Evolutionary conservation across 2,113 vertebrate genomes (phyloP).

Genomic region (Cacatua alba): DNA sequence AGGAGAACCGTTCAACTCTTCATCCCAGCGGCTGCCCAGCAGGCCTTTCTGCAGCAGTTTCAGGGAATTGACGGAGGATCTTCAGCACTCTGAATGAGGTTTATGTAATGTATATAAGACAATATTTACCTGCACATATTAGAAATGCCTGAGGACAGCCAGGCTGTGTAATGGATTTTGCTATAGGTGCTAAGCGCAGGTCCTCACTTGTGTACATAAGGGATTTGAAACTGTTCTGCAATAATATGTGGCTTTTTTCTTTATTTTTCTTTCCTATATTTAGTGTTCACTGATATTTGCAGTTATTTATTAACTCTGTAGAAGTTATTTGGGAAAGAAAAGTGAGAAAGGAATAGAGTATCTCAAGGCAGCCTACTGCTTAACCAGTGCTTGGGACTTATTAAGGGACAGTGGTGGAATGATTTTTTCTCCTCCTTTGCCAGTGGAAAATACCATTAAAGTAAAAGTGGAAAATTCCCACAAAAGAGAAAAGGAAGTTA

Average conservation of each 20-base stretch:
- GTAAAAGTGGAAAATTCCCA: background rate
- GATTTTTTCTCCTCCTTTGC: background rate
- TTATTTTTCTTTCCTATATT: background rate
- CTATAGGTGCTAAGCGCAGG: background rate
- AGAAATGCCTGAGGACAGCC: background rate
- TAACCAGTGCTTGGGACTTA: background rate
- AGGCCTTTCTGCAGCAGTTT: background rate
- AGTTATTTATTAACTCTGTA: background rate
- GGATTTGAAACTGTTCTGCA: background rate
- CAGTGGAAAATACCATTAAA: background rate
- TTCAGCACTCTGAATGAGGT: background rate
- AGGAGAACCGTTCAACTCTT: background rate
- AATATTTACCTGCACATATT: background rate
- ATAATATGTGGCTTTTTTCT: background rate
- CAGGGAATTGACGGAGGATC: background rate
- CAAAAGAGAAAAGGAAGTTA: background rate
- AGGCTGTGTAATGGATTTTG: background rate
- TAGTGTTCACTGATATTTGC: background rate
- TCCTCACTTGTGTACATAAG: background rate
- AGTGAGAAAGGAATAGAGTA: background rate
- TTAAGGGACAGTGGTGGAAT: background rate
- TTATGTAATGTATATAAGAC: background rate
- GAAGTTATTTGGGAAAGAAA: background rate
- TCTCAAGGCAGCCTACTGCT: background rate
- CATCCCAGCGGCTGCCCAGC: accelerated